Evolutionary conservation across 2,797 vertebrate species (phyloP).

Genomic region (Acipenser oxyrinchus): DNA sequence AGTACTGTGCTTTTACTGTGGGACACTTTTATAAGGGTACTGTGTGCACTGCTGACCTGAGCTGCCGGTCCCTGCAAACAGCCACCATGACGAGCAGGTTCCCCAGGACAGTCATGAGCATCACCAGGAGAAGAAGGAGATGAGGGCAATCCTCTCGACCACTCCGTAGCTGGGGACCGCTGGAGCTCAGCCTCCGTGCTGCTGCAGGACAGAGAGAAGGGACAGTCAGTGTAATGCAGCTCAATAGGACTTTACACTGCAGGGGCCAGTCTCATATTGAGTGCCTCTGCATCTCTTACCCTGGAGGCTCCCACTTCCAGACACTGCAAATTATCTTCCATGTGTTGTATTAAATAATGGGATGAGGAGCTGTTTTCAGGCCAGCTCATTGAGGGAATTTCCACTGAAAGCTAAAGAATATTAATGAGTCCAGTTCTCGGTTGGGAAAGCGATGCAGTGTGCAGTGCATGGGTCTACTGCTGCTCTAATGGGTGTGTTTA

Average conservation of each 20-base stretch:
- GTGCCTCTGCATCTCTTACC: no score
- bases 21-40: no score
- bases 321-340: no score
- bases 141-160: conserved; percentile 77
- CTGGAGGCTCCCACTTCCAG: no score
- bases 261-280: no score
- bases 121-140: conserved; percentile 91
- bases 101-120: conserved; percentile 93
- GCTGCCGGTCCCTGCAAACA: conserved; percentile 93
- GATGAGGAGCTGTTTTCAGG: conserved; percentile 13
- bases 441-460: not conserved
- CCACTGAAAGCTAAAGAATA: not conserved
- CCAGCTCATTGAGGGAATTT: not conserved
- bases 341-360: no score
- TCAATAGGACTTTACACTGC: no score
- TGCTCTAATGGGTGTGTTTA: not conserved
- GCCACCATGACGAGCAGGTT: conserved; percentile 97
- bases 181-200: conserved; percentile 57
- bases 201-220: conserved; percentile 33
- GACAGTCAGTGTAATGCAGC: not conserved
- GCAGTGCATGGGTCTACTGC: not conserved
- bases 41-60: conserved; percentile 67
- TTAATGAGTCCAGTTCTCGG: not conserved
- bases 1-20: no score
- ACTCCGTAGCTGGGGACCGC: conserved; percentile 56